Percentiles rank a stretch among this genome's conserved stretches.
Conservation (phyloP, 1,140 invertebrate genomes). For the Hypsibius dujardini region DNA sequence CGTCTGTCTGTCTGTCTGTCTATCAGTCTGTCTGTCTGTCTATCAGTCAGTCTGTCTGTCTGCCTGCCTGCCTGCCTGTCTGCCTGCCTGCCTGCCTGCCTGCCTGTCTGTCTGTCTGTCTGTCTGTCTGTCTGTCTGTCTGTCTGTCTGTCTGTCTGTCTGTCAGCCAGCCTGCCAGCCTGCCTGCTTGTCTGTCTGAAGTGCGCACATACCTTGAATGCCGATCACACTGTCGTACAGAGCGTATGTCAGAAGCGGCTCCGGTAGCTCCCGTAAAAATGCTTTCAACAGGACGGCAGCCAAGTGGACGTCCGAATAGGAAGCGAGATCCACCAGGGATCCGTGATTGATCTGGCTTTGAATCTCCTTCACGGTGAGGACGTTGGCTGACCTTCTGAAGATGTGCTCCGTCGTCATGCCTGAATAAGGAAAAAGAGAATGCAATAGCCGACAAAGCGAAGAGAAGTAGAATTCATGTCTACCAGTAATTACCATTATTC, state of each 20-base stretch:
- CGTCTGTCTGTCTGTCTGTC: not conserved
- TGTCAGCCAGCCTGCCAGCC: no score
- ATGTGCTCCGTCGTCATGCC: constrained; percentile 85
- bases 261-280: constrained; percentile 76
- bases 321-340: constrained; percentile 52
- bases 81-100: no score
- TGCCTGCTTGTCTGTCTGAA: no score
- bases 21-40: no score
- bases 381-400: constrained; percentile 74
- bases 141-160: no score
- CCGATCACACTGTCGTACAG: constrained; percentile 80
- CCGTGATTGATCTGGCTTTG: constrained; percentile 68
- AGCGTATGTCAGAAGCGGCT: constrained; percentile 82
- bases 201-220: constrained; percentile 57
- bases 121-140: no score
- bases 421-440: constrained; percentile 32
- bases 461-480: constrained; percentile 24
- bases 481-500: not conserved
- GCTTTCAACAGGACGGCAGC: constrained; percentile 84
- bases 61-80: no score
- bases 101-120: no score
- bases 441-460: not conserved
- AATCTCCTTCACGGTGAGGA: constrained; percentile 58
- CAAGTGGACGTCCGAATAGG: constrained; percentile 59
- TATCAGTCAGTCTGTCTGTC: no score